Conservation (phyloP, 2,797 vertebrate species). For the Fringilla coelebs region DNA sequence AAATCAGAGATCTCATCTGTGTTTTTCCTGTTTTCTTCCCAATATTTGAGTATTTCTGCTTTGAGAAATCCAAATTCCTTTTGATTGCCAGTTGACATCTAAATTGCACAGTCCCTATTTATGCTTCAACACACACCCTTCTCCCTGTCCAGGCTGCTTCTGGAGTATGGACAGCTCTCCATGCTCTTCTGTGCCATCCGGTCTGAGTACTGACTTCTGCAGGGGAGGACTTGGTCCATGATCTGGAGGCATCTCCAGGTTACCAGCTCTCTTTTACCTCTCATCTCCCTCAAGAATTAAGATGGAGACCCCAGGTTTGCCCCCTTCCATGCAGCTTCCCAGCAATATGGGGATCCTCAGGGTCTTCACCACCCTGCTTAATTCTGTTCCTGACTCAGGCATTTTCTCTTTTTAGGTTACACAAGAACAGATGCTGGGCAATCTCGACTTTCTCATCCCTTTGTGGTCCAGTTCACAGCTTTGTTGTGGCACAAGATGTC, state of each 20-base stretch:
- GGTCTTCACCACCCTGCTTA: not conserved
- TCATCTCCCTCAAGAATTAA: not conserved
- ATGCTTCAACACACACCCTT: not conserved
- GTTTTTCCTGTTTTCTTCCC: not conserved
- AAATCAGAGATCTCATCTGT: not conserved
- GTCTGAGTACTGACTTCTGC: not conserved
- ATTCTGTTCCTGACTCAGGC: not conserved
- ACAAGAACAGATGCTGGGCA: not conserved
- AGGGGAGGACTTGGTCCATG: not conserved
- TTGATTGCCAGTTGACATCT: not conserved
- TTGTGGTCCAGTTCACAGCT: not conserved
- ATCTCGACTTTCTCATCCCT: not conserved
- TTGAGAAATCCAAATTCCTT: not conserved
- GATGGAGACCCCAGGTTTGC: not conserved
- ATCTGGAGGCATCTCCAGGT: not conserved
- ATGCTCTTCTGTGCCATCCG: not conserved
- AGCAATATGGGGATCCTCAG: not conserved
- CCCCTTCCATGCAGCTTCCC: not conserved
- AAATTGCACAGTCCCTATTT: not conserved
- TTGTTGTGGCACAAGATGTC: not conserved
- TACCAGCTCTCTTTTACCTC: not conserved
- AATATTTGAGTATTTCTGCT: not conserved
- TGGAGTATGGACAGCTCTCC: not conserved
- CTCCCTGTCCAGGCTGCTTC: not conserved
- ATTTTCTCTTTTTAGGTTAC: not conserved